Evolutionary conservation across 2,797 vertebrate species (phyloP).

Genomic region (Sparus aurata): DNA sequence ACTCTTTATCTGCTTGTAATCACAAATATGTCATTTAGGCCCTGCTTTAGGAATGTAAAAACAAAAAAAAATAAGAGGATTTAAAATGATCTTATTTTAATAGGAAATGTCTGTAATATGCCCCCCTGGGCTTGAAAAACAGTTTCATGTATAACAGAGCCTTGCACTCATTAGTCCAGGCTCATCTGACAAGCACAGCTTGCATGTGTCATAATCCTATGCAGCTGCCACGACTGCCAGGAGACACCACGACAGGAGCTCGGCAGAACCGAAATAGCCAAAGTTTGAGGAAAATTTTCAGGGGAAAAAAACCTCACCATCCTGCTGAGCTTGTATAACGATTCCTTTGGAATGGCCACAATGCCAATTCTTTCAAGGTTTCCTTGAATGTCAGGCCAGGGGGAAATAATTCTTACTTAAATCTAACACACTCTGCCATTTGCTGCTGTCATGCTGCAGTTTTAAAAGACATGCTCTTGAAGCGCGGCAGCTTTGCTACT

Average conservation of each 20-base stretch:
- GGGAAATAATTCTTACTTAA: conserved; percentile 24
- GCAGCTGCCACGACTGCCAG: conserved; percentile 75
- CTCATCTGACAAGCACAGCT: conserved; percentile 75
- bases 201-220: conserved; percentile 75
- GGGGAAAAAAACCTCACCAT: conserved; percentile 30
- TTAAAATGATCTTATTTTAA: conserved; percentile 25
- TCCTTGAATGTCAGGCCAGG: conserved; percentile 29
- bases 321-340: conserved; percentile 46
- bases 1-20: neutral
- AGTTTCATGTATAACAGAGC: conserved; percentile 50
- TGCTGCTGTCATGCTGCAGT: conserved; percentile 38
- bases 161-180: conserved; percentile 67
- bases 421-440: conserved; percentile 39
- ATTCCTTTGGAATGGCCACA: conserved; percentile 33
- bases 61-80: neutral
- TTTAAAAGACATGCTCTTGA: conserved; percentile 34
- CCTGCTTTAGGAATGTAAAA: neutral
- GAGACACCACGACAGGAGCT: conserved; percentile 62
- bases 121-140: conserved; percentile 41
- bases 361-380: conserved; percentile 37
- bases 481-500: conserved; percentile 21
- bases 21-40: neutral
- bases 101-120: conserved; percentile 21
- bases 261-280: conserved; percentile 58
- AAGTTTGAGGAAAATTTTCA: conserved; percentile 46